These are phyloP conservation scores for Picus viridis DNA, from an alignment of 2,797 vertebrate species.

Conservation along the genomic window DNA sequence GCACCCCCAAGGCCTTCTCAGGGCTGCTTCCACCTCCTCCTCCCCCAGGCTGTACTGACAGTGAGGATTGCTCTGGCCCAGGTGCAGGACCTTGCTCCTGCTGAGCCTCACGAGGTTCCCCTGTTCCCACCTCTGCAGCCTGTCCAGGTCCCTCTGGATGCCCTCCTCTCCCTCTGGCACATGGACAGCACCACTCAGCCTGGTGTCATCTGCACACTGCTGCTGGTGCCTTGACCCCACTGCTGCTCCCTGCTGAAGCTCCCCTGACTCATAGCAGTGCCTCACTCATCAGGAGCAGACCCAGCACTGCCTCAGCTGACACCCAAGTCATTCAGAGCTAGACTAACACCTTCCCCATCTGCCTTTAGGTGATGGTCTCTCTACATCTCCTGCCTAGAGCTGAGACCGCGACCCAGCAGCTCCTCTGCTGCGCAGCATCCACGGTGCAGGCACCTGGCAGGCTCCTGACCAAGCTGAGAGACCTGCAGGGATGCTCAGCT, in stretches of 20 bases:
- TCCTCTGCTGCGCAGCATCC: neutral
- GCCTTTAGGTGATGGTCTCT: neutral
- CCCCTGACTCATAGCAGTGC: neutral
- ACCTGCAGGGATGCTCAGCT: neutral
- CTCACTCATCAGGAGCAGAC: neutral
- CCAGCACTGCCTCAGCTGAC: neutral
- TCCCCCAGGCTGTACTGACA: too few species aligned
- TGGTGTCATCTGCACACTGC: too few species aligned
- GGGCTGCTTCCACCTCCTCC: too few species aligned
- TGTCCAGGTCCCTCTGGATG: too few species aligned
- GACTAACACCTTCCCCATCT: neutral
- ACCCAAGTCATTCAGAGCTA: neutral
- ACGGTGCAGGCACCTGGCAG: neutral
- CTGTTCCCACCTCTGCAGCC: too few species aligned
- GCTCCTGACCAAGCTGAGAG: neutral
- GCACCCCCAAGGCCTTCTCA: too few species aligned
- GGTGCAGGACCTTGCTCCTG: too few species aligned
- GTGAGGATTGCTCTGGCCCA: too few species aligned
- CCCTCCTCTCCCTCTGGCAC: too few species aligned
- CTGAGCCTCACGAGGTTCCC: too few species aligned
- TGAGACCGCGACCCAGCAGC: neutral
- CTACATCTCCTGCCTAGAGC: neutral
- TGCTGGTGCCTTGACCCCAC: too few species aligned
- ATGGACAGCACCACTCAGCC: too few species aligned
- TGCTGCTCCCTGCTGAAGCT: neutral